These are phyloP conservation scores for Betta splendens DNA, from an alignment of 2,797 vertebrate genomes.

Conservation along the genomic window DNA sequence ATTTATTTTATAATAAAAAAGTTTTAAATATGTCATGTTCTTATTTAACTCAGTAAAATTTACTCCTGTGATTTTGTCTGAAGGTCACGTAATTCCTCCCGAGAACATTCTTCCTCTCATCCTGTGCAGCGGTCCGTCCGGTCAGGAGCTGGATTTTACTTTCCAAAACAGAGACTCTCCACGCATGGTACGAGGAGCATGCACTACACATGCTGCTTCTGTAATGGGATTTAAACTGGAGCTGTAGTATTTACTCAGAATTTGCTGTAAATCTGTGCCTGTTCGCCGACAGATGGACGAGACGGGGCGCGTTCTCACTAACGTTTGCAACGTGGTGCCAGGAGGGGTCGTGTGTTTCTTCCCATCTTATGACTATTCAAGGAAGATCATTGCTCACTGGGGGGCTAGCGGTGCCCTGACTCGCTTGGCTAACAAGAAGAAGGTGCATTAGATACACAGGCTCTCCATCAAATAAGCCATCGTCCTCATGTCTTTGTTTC, in stretches of 20 bases:
- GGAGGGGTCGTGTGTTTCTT: conserved; percentile 97
- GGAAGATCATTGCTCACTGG: conserved; percentile 87
- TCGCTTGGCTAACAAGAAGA: conserved; percentile 88
- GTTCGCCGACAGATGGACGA: conserved; percentile 88
- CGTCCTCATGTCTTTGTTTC: not conserved
- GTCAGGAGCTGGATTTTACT: conserved; percentile 93
- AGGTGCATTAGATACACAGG: conserved; percentile 75
- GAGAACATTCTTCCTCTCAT: conserved; percentile 93
- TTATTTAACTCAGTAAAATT: not conserved
- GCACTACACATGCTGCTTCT: not conserved
- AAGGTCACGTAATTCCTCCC: conserved; percentile 95
- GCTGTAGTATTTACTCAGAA: not conserved
- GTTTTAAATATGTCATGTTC: conserved; percentile 4
- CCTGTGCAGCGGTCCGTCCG: conserved; percentile 90
- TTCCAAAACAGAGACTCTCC: conserved; percentile 91
- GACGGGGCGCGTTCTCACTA: conserved; percentile 89
- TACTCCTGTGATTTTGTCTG: not conserved
- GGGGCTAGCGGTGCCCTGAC: conserved; percentile 84
- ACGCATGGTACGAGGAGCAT: conserved; percentile 81
- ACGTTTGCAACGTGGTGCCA: conserved; percentile 91
- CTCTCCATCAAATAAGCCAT: not conserved
- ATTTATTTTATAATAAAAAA: too few species aligned
- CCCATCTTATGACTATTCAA: conserved; percentile 93
- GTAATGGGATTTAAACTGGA: not conserved
- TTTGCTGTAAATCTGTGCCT: not conserved